Evolutionary conservation across 2,113 vertebrate genomes (phyloP), one percentile per base, ranked within the genome.

Genomic region (Ctenodactylus gundi): DNA sequence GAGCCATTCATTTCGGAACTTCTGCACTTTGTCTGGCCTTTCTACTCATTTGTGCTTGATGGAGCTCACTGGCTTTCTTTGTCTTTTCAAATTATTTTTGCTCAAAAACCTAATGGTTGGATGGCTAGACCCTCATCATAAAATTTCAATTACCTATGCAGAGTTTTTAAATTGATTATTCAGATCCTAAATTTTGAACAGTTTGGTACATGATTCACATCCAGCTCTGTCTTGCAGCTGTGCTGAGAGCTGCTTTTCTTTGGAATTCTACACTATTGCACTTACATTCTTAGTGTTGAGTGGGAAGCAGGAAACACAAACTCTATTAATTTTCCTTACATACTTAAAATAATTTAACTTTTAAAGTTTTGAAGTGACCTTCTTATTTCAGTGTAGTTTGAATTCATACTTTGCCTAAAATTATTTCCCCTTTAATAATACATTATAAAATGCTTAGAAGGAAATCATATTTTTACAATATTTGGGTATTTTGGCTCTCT

Each of bases 141-240:
- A 95, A 88, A 93, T 97, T 96, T 97, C 75, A 91, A 95, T 95
- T 97, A 80, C 93, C 84, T 94, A 4, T 93, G 85, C 80, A 89
- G 76, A 39, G 82, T 91, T 90, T 88, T 97, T 97, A 94, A 95
- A 77, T 72, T 98, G 95, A 97, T 97, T 46, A 97, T 83, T 97
- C 97, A 84, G 77, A 95, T 64, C 55, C 85, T 75, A 95, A 90
- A 95, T 96, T 98, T 98, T 97, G 94, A 97, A 96, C 72, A 90
- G 46, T 95, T 97, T 96, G 94, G 92, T 76, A 10, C 95, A 75
- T 96, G 96, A 97, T 96, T 97, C 97, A 84, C 91, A 95, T 36
- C 85, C 93, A 94, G 94, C 87, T n/a, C n/a, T 85, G 84, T 93
- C 97, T 97, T 55, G 73, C 97, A 97, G 84, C 87, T 93, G 96